Conservation (phyloP, 2,888 invertebrate species). For the Ryuthela nishihirai region DNA sequence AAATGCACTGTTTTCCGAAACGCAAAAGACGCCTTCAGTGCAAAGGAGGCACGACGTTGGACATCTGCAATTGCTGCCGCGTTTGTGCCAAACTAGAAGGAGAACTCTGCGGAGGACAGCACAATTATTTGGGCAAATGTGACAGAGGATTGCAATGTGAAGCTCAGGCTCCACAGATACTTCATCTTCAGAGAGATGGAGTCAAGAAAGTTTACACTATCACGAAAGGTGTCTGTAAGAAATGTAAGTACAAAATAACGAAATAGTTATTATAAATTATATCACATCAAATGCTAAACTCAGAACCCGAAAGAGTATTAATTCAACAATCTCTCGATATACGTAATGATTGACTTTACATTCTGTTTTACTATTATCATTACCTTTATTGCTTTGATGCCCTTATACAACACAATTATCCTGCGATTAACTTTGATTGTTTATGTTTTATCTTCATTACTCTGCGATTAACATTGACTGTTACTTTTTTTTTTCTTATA, state of each 20-base stretch:
- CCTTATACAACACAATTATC: too few relatives aligned
- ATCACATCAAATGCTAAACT: too few relatives aligned
- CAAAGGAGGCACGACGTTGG: slow-evolving; percentile 48
- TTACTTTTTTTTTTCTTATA: too few relatives aligned
- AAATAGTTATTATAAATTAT: too few relatives aligned
- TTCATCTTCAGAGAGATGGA: slow-evolving; percentile 12
- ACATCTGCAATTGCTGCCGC: slow-evolving; percentile 50
- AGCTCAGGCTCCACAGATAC: slow-evolving; percentile 15
- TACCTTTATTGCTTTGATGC: too few relatives aligned
- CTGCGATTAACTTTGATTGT: too few relatives aligned
- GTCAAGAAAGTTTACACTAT: slow-evolving; percentile 13
- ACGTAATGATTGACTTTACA: too few relatives aligned
- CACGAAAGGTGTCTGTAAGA: slow-evolving; percentile 31
- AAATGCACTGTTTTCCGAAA: slow-evolving; percentile 48
- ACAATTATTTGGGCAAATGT: slow-evolving; percentile 49
- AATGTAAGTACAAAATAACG: slow-evolving; percentile 29
- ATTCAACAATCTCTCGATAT: too few relatives aligned
- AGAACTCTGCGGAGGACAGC: slow-evolving; percentile 49
- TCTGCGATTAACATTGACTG: too few relatives aligned
- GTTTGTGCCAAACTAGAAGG: slow-evolving; percentile 49
- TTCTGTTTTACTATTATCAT: too few relatives aligned
- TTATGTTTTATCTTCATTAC: too few relatives aligned
- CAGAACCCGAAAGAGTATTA: too few relatives aligned
- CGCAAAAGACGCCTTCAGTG: slow-evolving; percentile 45
- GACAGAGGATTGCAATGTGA: slow-evolving; percentile 47